A percentile compares a stretch with the other conserved stretches of the same genome.
These are phyloP conservation scores for Aramus guarauna DNA, from an alignment of 2,113 vertebrate genomes.

Conservation along the genomic window DNA sequence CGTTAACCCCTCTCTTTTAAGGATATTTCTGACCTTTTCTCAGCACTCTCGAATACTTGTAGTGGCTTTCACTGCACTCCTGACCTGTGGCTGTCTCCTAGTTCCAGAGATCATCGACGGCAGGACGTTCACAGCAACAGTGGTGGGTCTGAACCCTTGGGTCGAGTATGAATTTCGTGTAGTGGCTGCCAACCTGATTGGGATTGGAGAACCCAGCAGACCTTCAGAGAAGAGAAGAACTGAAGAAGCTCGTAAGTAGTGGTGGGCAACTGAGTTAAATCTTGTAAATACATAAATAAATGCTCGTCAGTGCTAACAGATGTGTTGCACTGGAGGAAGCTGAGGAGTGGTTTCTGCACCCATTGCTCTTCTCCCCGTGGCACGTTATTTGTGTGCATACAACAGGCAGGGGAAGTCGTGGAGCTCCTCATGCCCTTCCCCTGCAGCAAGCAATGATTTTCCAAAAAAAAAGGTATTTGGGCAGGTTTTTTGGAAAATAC, in stretches of 20 bases:
- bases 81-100: slow-evolving; percentile 45
- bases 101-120: slow-evolving; percentile 90
- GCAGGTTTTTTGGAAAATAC: neutral
- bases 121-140: slow-evolving; percentile 87
- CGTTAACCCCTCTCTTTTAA: fast-evolving
- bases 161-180: slow-evolving; percentile 96
- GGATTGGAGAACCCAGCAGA: slow-evolving; percentile 93
- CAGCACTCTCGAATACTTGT: neutral
- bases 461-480: neutral
- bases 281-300: neutral
- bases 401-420: neutral
- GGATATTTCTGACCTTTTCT: neutral
- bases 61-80: neutral
- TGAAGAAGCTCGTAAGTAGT: slow-evolving; percentile 88
- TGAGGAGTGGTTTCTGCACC: neutral
- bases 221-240: slow-evolving; percentile 91
- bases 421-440: neutral
- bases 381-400: no score
- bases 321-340: neutral
- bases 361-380: neutral
- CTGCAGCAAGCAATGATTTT: neutral
- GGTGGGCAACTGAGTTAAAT: neutral
- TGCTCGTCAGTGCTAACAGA: fast-evolving
- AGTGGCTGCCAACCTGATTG: slow-evolving; percentile 89
- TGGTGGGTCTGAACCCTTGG: slow-evolving; percentile 94